Percentiles rank a stretch among this genome's conserved stretches.
These are phyloP conservation scores for Tethea ocularis DNA, from an alignment of 2,888 invertebrate genomes.

Conservation along the genomic window DNA sequence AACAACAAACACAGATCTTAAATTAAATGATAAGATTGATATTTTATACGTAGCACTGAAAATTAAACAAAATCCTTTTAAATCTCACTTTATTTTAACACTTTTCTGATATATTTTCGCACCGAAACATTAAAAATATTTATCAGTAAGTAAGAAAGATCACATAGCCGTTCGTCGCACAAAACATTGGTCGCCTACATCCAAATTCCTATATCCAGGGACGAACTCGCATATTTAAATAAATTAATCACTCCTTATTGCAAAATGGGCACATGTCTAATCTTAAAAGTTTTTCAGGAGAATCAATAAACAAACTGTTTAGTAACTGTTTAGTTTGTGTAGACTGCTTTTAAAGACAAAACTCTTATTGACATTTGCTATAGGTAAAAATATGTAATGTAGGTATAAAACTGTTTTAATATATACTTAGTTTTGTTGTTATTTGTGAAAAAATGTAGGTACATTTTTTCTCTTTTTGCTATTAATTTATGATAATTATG, in stretches of 20 bases:
- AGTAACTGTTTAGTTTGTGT: too few species aligned
- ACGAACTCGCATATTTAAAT: constrained; percentile 39
- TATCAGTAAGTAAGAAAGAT: constrained; percentile 58
- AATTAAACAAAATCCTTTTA: constrained; percentile 28
- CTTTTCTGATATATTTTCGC: constrained; percentile 29
- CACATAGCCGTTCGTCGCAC: constrained; percentile 67
- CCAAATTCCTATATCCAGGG: constrained; percentile 71
- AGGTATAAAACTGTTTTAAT: too few species aligned
- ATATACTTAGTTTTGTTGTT: too few species aligned
- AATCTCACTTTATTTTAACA: constrained; percentile 32
- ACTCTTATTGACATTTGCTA: too few species aligned
- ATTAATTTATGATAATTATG: too few species aligned
- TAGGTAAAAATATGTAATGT: too few species aligned
- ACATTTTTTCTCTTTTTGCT: too few species aligned
- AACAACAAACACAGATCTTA: constrained; percentile 54
- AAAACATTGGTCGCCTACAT: constrained; percentile 76
- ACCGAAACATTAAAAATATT: constrained; percentile 22
- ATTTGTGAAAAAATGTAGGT: too few species aligned
- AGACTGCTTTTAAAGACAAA: too few species aligned
- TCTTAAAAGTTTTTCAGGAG: too few species aligned
- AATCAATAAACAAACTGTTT: too few species aligned
- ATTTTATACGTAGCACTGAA: constrained; percentile 36
- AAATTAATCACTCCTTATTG: neutral
- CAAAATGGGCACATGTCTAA: too few species aligned
- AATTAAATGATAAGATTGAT: constrained; percentile 55